Evolutionary conservation across 2,888 invertebrate genomes (phyloP).

Genomic region (Leptogaster cylindrica): DNA sequence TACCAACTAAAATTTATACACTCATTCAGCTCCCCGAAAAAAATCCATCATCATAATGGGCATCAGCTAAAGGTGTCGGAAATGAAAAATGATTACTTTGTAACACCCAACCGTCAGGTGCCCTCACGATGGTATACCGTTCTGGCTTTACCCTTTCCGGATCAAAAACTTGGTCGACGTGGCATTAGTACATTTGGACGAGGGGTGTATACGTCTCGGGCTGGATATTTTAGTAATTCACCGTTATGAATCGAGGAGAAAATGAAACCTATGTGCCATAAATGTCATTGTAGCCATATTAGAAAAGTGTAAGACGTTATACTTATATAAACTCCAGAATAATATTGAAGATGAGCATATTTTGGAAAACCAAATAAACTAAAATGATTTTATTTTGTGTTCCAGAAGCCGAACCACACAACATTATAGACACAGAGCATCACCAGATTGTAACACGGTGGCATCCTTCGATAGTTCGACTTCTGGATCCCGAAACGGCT

Average conservation of each 20-base stretch:
- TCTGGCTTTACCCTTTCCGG: constrained; percentile 89
- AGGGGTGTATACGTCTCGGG: constrained; percentile 71
- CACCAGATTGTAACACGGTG: constrained; percentile 89
- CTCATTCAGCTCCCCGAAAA: constrained; percentile 30
- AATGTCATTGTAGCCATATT: constrained; percentile 48
- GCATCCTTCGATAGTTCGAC: constrained; percentile 89
- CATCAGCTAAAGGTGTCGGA: constrained; percentile 15
- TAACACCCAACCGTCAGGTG: constrained; percentile 49
- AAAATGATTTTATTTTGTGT: background rate
- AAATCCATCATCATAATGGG: constrained; percentile 20
- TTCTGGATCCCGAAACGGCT: constrained; percentile 80
- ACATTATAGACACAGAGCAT: constrained; percentile 86
- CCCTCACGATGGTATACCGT: constrained; percentile 89
- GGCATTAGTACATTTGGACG: constrained; percentile 69
- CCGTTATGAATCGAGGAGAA: constrained; percentile 51
- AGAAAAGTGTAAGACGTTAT: constrained; percentile 51
- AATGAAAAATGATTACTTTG: constrained; percentile 16
- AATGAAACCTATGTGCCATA: constrained; percentile 51
- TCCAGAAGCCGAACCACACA: constrained; percentile 79
- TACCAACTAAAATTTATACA: constrained; percentile 27
- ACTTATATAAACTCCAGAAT: no score
- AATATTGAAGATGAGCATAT: no score
- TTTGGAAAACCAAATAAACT: no score
- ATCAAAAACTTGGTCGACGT: constrained; percentile 88
- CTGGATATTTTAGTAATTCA: constrained; percentile 86